These are phyloP conservation scores for Allygus modestus DNA, from an alignment of 2,888 invertebrate species.

Conservation along the genomic window DNA sequence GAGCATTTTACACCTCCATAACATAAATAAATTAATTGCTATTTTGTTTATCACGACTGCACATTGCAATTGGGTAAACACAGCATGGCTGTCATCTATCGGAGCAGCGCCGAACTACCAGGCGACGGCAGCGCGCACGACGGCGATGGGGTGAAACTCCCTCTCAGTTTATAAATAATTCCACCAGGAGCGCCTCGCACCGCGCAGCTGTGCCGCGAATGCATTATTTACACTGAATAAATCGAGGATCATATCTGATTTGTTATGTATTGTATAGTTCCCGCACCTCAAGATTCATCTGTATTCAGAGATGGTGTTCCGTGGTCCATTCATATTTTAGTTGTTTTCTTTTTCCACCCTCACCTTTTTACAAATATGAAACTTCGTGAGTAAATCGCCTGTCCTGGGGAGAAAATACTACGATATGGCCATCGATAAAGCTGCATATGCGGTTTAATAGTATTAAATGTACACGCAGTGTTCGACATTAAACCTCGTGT, in stretches of 20 bases:
- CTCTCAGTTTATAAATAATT: constrained; percentile 30
- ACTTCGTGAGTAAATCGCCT: not conserved
- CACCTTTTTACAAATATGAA: constrained; percentile 28
- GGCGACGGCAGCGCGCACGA: not conserved
- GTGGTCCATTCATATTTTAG: constrained; percentile 41
- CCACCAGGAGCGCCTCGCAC: constrained; percentile 24
- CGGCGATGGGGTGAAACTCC: constrained; percentile 4
- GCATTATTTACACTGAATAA: constrained; percentile 48
- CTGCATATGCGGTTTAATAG: too few species aligned
- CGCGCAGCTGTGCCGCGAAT: constrained; percentile 30
- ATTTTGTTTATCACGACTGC: too few species aligned
- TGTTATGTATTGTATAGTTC: constrained; percentile 51
- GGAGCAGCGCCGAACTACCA: constrained; percentile 5
- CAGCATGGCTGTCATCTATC: not conserved
- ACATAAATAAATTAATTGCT: too few species aligned
- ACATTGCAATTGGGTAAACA: not conserved
- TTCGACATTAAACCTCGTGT: too few species aligned
- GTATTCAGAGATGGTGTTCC: constrained; percentile 31
- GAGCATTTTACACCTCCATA: too few species aligned
- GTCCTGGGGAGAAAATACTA: too few species aligned
- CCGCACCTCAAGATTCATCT: constrained; percentile 32
- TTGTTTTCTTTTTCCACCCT: constrained; percentile 28
- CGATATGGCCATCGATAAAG: too few species aligned
- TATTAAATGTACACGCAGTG: too few species aligned
- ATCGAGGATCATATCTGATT: constrained; percentile 24